Percentiles rank a stretch among this genome's conserved stretches.
These are phyloP conservation scores for Porites evermanni DNA, from an alignment of 92 coral and sea anemone genomes.

Conservation along the genomic window DNA sequence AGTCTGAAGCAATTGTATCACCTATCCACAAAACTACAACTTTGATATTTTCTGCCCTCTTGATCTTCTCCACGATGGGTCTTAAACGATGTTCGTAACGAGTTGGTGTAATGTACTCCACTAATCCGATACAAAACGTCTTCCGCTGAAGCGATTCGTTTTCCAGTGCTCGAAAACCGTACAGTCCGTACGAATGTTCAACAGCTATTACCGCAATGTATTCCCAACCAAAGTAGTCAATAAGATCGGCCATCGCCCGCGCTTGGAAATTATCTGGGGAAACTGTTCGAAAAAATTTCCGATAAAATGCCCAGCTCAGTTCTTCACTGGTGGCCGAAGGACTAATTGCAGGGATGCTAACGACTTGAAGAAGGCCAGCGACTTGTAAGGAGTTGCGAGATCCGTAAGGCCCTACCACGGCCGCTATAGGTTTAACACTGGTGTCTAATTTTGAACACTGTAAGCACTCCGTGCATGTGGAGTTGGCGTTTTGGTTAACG, in stretches of 20 bases:
- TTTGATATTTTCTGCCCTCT: slow-evolving; percentile 51
- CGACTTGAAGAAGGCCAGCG: slow-evolving; percentile 80
- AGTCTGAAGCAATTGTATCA: slow-evolving; percentile 55
- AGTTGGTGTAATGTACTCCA: slow-evolving; percentile 70
- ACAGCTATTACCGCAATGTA: slow-evolving; percentile 81
- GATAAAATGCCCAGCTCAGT: slow-evolving; percentile 78
- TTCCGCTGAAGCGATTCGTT: slow-evolving; percentile 59
- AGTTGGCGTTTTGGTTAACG: slow-evolving; percentile 1
- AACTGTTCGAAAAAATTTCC: slow-evolving; percentile 68
- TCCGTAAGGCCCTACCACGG: slow-evolving; percentile 72
- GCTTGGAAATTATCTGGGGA: slow-evolving; percentile 78
- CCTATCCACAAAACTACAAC: slow-evolving; percentile 86
- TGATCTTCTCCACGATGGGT: slow-evolving; percentile 59
- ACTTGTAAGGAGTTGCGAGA: slow-evolving; percentile 76
- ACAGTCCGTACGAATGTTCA: slow-evolving; percentile 79
- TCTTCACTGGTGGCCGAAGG: slow-evolving; percentile 86
- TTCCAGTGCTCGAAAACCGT: slow-evolving; percentile 80
- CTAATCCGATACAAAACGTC: slow-evolving; percentile 77
- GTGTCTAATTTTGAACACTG: slow-evolving; percentile 36
- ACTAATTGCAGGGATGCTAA: slow-evolving; percentile 75
- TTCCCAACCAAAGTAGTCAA: slow-evolving; percentile 69
- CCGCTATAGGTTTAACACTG: slow-evolving; percentile 59
- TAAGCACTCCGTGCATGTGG: slow-evolving; percentile 16
- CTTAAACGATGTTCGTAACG: slow-evolving; percentile 51
- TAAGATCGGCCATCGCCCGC: slow-evolving; percentile 80